A percentile compares a stretch with the other conserved stretches of the same genome.
phyloP scores from a whole-genome alignment of 2,888 invertebrate species.

The Pogonocherus hispidulus region DNA sequence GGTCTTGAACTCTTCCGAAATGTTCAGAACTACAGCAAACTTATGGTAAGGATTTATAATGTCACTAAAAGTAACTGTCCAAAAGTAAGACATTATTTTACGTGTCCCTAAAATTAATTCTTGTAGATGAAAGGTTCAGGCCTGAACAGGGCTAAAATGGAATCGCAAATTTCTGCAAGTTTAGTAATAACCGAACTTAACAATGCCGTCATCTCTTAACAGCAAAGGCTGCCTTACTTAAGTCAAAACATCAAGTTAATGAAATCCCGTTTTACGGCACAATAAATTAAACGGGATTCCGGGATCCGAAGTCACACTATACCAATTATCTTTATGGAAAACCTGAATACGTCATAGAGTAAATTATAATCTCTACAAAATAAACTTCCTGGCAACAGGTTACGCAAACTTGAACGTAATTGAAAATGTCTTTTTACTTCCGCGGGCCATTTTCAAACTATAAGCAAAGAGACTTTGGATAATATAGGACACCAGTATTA shows the following conservation, averaged over 20 bases:
- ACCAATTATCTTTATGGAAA: slow-evolving; percentile 22
- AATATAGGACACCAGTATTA: too few species aligned
- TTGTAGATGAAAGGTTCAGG: neutral
- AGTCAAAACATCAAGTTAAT: slow-evolving; percentile 23
- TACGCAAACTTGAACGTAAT: neutral
- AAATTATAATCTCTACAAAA: neutral
- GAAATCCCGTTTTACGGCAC: slow-evolving; percentile 14
- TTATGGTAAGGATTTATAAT: neutral
- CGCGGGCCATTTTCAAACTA: too few species aligned
- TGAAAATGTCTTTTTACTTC: neutral
- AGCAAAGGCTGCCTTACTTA: neutral
- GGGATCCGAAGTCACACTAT: neutral
- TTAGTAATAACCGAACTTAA: slow-evolving; percentile 10
- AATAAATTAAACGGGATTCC: slow-evolving; percentile 16
- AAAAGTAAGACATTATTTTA: neutral
- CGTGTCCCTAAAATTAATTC: neutral
- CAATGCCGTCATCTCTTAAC: neutral
- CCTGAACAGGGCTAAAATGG: neutral
- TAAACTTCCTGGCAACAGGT: neutral
- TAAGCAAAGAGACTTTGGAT: too few species aligned
- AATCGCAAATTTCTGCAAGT: slow-evolving; percentile 3
- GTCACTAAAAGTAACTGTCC: neutral
- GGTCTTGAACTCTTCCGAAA: too few species aligned
- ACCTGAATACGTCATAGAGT: neutral
- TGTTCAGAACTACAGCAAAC: too few species aligned